A percentile compares a stretch with the other conserved stretches of the same genome.
Evolutionary conservation across 2,797 vertebrate genomes (phyloP).

Genomic region (Cuniculus paca): DNA sequence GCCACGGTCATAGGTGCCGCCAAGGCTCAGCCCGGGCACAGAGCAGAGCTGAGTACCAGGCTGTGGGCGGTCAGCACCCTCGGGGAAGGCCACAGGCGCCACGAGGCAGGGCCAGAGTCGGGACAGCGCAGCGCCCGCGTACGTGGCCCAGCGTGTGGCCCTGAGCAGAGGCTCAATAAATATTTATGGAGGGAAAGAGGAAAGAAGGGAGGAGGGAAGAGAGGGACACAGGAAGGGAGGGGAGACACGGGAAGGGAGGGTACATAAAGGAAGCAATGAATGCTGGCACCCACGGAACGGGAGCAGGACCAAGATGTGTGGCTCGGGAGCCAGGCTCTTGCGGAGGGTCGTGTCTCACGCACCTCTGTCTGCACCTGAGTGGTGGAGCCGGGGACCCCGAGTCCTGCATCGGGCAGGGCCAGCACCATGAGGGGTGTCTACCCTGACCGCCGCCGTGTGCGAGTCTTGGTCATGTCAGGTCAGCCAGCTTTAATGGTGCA

Average conservation of each 20-base stretch:
- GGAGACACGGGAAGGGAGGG: too few species aligned
- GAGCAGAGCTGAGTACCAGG: not conserved
- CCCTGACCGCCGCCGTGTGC: not conserved
- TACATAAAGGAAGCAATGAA: not conserved
- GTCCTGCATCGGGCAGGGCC: not conserved
- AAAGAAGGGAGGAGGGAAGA: not conserved
- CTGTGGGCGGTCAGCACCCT: not conserved
- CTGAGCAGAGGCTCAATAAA: not conserved
- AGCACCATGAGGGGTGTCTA: not conserved
- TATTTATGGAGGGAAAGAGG: not conserved
- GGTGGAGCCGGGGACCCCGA: fast-evolving
- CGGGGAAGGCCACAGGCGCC: fast-evolving
- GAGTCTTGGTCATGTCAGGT: not conserved
- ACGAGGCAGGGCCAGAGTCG: not conserved
- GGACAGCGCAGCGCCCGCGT: fast-evolving
- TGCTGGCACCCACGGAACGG: too few species aligned
- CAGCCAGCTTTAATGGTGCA: not conserved
- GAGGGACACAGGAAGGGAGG: not conserved
- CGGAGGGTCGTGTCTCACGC: not conserved
- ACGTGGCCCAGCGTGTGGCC: not conserved
- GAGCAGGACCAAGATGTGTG: not conserved
- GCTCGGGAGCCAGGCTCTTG: not conserved
- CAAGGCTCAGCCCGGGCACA: not conserved
- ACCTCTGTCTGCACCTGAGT: not conserved
- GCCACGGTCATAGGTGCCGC: not conserved